phyloP scores from a whole-genome alignment of 2,797 vertebrate species.

The Merluccius polli region DNA sequence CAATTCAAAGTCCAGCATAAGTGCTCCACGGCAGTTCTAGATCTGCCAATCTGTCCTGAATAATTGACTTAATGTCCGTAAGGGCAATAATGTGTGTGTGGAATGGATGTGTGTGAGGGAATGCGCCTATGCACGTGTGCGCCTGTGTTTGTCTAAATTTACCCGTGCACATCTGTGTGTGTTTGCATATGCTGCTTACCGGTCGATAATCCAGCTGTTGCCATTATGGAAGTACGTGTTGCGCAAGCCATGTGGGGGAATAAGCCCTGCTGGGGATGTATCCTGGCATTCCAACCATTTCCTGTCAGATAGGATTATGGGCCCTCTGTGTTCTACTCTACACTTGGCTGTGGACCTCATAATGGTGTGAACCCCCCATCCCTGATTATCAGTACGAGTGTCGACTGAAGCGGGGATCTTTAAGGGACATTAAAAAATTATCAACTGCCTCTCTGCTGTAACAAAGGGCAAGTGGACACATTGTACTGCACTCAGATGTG shows the following conservation, averaged over 20 bases:
- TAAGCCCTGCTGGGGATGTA: slow-evolving; percentile 87
- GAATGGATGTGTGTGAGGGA: slow-evolving; percentile 19
- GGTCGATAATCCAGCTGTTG: slow-evolving; percentile 76
- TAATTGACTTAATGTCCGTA: slow-evolving; percentile 47
- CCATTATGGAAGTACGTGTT: slow-evolving; percentile 78
- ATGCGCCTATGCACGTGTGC: neutral
- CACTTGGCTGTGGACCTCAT: slow-evolving; percentile 82
- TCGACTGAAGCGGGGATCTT: slow-evolving; percentile 44
- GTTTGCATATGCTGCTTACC: neutral
- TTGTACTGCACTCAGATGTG: slow-evolving; percentile 41
- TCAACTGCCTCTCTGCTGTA: slow-evolving; percentile 26
- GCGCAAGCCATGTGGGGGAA: slow-evolving; percentile 79
- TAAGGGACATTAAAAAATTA: slow-evolving; percentile 32
- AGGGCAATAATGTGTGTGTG: slow-evolving; percentile 65
- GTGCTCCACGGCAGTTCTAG: slow-evolving; percentile 36
- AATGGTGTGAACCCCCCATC: slow-evolving; percentile 73
- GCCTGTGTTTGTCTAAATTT: neutral
- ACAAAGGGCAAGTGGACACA: slow-evolving; percentile 19
- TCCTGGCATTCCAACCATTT: slow-evolving; percentile 98
- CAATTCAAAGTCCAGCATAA: slow-evolving; percentile 32
- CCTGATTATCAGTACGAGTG: slow-evolving; percentile 77
- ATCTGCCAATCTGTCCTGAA: slow-evolving; percentile 42
- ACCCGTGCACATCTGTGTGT: slow-evolving; percentile 4
- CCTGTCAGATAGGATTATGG: slow-evolving; percentile 91
- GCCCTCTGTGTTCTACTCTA: slow-evolving; percentile 81